These are phyloP conservation scores for Henicopernis longicauda DNA, from an alignment of 2,113 vertebrate species.

Conservation along the genomic window DNA sequence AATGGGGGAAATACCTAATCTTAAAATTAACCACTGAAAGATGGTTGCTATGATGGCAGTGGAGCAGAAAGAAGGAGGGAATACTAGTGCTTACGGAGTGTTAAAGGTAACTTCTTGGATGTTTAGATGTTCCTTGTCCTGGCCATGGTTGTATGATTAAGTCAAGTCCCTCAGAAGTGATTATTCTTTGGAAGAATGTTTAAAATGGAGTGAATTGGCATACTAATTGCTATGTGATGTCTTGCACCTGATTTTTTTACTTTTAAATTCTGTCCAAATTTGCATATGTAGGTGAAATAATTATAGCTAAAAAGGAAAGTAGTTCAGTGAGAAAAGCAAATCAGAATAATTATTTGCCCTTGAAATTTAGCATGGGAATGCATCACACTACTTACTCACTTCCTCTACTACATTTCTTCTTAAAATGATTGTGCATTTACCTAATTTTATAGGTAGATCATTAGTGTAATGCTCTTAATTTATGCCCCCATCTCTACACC, in stretches of 20 bases:
- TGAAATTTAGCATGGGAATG: constrained; percentile 2
- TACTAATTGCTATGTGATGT: not conserved
- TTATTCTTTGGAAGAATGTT: not conserved
- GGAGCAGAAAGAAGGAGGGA: not conserved
- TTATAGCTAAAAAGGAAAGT: not conserved
- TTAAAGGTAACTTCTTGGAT: not conserved
- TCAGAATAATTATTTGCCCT: not conserved
- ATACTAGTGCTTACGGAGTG: not conserved
- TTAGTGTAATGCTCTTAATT: too few relatives aligned
- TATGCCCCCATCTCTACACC: too few relatives aligned
- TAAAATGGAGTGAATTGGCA: constrained; percentile 7
- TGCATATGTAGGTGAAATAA: not conserved
- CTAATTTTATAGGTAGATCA: too few relatives aligned
- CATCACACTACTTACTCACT: not conserved
- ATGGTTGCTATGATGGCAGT: not conserved
- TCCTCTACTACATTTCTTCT: too few relatives aligned
- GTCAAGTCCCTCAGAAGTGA: not conserved
- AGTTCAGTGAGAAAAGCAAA: not conserved
- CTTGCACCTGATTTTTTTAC: not conserved
- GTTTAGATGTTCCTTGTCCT: not conserved
- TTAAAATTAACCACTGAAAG: not conserved
- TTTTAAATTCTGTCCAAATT: constrained; percentile 6
- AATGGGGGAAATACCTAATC: not conserved
- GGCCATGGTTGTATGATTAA: not conserved
- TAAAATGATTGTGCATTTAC: too few relatives aligned